Conservation (phyloP, 1,140 invertebrate genomes). For the Lordiphosa mommai region DNA sequence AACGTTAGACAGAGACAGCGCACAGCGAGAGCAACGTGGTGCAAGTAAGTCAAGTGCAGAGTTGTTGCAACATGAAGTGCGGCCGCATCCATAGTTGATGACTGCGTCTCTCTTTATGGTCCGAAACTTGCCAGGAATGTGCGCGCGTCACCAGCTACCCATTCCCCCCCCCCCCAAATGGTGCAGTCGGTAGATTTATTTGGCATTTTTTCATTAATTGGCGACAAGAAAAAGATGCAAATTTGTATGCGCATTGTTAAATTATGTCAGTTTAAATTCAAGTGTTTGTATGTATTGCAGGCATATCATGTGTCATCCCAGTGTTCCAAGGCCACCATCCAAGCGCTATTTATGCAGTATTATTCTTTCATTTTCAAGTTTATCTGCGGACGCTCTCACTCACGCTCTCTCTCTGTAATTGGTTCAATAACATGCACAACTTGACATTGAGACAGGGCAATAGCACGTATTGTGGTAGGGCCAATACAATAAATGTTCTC, state of each 20-base stretch:
- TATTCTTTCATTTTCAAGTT: slow-evolving; percentile 40
- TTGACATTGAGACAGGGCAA: slow-evolving; percentile 50
- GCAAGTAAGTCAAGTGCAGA: slow-evolving; percentile 20
- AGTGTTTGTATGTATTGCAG: slow-evolving; percentile 9
- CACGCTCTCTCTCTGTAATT: slow-evolving; percentile 35
- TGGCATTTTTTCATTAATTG: slow-evolving; percentile 66
- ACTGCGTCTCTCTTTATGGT: slow-evolving; percentile 35
- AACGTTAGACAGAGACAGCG: slow-evolving; percentile 18
- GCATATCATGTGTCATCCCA: not conserved
- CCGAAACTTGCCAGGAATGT: slow-evolving; percentile 56
- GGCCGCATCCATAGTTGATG: not conserved
- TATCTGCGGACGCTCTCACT: slow-evolving; percentile 28
- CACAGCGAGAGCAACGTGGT: slow-evolving; percentile 27
- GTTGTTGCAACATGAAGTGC: slow-evolving; percentile 49
- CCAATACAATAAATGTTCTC: slow-evolving; percentile 1
- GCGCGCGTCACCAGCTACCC: slow-evolving; percentile 56
- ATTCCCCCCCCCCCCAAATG: slow-evolving; percentile 11
- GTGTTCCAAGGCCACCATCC: slow-evolving; percentile 18
- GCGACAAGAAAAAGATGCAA: slow-evolving; percentile 14
- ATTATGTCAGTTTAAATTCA: slow-evolving; percentile 37
- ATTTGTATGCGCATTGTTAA: slow-evolving; percentile 32
- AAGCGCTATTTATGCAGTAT: slow-evolving; percentile 40
- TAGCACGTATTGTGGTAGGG: slow-evolving; percentile 54
- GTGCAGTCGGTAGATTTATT: slow-evolving; percentile 35
- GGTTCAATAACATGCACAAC: slow-evolving; percentile 52